phyloP scores from a whole-genome alignment of 2,797 vertebrate genomes.

The Gallirallus australis region DNA sequence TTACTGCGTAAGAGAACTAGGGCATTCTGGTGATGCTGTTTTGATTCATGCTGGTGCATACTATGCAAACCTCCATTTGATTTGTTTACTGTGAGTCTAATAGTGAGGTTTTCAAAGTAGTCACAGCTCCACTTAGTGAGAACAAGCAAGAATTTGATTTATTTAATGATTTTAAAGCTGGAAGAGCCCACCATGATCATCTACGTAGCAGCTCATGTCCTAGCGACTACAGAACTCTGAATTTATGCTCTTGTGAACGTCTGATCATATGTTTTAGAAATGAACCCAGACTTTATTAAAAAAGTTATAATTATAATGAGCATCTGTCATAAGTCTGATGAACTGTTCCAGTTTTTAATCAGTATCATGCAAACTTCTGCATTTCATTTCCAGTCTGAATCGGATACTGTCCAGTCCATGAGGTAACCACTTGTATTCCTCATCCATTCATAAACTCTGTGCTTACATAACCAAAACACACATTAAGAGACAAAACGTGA shows the following conservation, averaged over 20 bases:
- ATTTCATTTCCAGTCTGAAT: background rate
- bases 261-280: background rate
- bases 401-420: background rate
- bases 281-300: background rate
- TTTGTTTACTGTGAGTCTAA: background rate
- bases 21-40: background rate
- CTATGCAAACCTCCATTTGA: background rate
- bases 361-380: background rate
- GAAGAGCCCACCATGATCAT: background rate
- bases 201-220: background rate
- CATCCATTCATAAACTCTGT: background rate
- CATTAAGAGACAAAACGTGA: background rate
- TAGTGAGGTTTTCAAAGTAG: background rate
- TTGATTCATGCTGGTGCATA: background rate
- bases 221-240: background rate
- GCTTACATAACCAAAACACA: background rate
- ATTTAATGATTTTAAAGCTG: background rate
- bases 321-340: background rate
- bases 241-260: background rate
- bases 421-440: background rate
- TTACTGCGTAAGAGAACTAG: background rate
- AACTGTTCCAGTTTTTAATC: background rate
- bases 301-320: background rate
- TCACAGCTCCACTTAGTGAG: background rate
- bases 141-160: background rate